Conservation (phyloP, 1,140 invertebrate species). For the Drosophila lacertosa region DNA sequence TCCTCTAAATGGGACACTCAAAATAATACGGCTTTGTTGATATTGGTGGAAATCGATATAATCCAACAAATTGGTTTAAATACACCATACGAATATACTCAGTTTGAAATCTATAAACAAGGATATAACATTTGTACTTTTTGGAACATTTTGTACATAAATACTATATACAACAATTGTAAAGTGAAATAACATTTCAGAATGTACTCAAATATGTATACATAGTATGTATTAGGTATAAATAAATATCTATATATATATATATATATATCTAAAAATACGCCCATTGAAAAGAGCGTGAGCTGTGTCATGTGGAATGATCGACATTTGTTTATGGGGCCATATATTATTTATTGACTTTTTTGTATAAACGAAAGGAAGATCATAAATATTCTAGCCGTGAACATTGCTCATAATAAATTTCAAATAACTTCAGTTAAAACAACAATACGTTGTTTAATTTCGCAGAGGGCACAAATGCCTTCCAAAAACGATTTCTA, state of each 20-base stretch:
- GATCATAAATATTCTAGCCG: conserved; percentile 40
- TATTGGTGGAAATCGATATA: too few relatives aligned
- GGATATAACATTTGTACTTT: too few relatives aligned
- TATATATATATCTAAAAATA: not conserved
- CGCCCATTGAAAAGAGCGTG: conserved; percentile 1
- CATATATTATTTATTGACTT: conserved; percentile 42
- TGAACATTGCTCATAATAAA: conserved; percentile 36
- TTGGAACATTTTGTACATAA: too few relatives aligned
- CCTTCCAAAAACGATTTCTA: conserved; percentile 14
- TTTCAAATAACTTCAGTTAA: conserved; percentile 30
- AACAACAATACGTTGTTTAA: conserved; percentile 26
- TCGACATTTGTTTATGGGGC: conserved; percentile 44
- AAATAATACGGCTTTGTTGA: too few relatives aligned
- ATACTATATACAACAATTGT: too few relatives aligned
- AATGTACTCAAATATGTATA: too few relatives aligned
- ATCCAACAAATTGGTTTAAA: too few relatives aligned
- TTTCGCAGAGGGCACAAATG: conserved; percentile 9
- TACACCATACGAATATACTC: too few relatives aligned
- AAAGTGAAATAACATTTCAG: too few relatives aligned
- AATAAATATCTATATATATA: not conserved
- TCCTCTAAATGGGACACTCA: too few relatives aligned
- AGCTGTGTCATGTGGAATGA: conserved; percentile 32
- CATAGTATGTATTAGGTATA: too few relatives aligned
- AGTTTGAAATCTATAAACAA: too few relatives aligned
- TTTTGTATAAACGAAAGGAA: conserved; percentile 36